Conservation (phyloP, 2,113 vertebrate species). For the Catharus bicknelli region DNA sequence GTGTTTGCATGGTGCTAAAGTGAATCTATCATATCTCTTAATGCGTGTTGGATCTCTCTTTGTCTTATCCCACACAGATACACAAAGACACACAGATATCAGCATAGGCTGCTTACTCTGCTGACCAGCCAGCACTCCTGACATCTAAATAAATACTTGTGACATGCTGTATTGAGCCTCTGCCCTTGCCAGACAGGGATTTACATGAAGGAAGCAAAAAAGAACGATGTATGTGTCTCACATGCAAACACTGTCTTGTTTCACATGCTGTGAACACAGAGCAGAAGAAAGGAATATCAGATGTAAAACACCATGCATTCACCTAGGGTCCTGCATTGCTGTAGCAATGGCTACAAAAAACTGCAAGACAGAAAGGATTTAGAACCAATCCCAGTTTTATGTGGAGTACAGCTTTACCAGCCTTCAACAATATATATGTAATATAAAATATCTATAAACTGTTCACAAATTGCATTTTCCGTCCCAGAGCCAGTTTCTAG, state of each 20-base stretch:
- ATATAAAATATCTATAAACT: background rate
- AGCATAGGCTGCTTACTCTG: background rate
- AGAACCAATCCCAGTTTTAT: background rate
- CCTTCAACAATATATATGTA: background rate
- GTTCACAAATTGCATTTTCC: background rate
- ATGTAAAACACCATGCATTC: background rate
- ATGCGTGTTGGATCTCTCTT: background rate
- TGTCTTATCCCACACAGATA: background rate
- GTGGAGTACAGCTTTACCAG: background rate
- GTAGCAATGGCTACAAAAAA: background rate
- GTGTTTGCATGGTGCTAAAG: background rate
- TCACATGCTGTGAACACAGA: background rate
- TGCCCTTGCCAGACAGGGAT: background rate
- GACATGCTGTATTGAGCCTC: background rate
- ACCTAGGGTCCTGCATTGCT: background rate
- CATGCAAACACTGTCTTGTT: background rate
- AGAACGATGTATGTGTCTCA: background rate
- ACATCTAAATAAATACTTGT: background rate
- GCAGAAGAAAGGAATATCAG: background rate
- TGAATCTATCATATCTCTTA: background rate
- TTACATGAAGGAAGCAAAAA: background rate
- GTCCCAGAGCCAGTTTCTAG: background rate
- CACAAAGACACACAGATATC: background rate
- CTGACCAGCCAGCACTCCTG: background rate
- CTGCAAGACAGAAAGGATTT: background rate